A percentile compares a stretch with the other conserved stretches of the same genome.
Conservation (phyloP, 2,888 invertebrate species). For the Orthonychiurus folsomi region DNA sequence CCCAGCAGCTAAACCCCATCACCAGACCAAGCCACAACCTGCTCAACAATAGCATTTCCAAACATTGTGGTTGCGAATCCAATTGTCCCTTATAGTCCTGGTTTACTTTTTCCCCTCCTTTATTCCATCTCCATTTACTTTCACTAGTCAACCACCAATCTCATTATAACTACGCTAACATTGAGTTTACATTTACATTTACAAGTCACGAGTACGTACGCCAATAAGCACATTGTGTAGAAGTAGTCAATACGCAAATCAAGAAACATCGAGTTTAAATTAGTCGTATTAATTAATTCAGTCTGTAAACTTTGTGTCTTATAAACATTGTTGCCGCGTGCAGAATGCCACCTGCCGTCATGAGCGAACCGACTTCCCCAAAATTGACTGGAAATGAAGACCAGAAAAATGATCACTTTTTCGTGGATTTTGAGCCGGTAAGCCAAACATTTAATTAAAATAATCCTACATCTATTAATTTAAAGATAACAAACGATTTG, state of each 20-base stretch:
- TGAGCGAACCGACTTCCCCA: not conserved
- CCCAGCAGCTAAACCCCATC: not conserved
- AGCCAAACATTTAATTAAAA: not conserved
- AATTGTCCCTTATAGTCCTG: not conserved
- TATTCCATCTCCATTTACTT: not conserved
- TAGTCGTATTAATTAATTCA: not conserved
- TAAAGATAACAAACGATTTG: no score
- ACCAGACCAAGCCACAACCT: not conserved
- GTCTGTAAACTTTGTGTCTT: not conserved
- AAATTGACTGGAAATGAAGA: no score
- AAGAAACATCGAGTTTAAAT: no score
- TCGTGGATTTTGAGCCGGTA: conserved; percentile 5
- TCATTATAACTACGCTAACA: no score
- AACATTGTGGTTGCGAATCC: not conserved
- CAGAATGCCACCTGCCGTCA: not conserved
- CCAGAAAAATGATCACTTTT: not conserved
- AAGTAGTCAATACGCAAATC: no score
- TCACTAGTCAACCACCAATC: no score
- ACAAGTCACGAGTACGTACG: no score
- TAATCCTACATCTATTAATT: not conserved
- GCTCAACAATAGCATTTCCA: not conserved
- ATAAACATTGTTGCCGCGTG: not conserved
- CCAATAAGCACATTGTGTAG: no score
- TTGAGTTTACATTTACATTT: no score
- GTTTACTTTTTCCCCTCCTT: not conserved